Conservation (phyloP, 2,113 vertebrate genomes). For the Sapayoa aenigma region DNA sequence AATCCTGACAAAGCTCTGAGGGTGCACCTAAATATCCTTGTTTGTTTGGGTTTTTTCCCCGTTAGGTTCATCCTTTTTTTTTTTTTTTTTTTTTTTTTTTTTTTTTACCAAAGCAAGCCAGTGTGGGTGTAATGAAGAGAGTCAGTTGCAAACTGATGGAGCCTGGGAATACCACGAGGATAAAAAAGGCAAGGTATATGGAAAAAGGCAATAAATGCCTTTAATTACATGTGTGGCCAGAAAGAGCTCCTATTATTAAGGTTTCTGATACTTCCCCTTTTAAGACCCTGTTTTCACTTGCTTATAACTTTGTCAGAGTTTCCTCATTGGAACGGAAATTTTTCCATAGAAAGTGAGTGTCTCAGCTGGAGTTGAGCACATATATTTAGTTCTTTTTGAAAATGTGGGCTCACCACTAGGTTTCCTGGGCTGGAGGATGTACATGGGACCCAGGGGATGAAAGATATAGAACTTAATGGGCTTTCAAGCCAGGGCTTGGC, state of each 20-base stretch:
- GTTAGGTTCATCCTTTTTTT: not conserved
- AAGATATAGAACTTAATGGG: not conserved
- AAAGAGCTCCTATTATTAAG: conserved; percentile 33
- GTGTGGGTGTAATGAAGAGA: not conserved
- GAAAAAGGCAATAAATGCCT: conserved; percentile 22
- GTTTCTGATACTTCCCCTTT: not conserved
- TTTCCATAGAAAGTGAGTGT: not conserved
- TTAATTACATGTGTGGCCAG: conserved; percentile 45
- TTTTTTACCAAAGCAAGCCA: not conserved
- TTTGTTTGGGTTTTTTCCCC: not conserved
- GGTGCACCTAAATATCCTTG: not conserved
- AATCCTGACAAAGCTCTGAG: not conserved
- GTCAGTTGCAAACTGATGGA: not conserved
- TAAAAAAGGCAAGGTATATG: conserved; percentile 4
- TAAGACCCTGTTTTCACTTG: conserved; percentile 36
- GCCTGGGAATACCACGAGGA: not conserved
- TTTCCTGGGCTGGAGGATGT: not conserved
- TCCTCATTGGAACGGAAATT: not conserved
- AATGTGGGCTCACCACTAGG: not conserved
- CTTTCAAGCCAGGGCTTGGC: not conserved
- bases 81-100: not conserved
- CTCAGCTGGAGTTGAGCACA: not conserved
- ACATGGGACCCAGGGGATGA: not conserved
- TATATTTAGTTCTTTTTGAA: not conserved
- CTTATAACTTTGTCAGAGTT: not conserved